phyloP scores from a whole-genome alignment of 1,140 invertebrate species.

The Mya arenaria region DNA sequence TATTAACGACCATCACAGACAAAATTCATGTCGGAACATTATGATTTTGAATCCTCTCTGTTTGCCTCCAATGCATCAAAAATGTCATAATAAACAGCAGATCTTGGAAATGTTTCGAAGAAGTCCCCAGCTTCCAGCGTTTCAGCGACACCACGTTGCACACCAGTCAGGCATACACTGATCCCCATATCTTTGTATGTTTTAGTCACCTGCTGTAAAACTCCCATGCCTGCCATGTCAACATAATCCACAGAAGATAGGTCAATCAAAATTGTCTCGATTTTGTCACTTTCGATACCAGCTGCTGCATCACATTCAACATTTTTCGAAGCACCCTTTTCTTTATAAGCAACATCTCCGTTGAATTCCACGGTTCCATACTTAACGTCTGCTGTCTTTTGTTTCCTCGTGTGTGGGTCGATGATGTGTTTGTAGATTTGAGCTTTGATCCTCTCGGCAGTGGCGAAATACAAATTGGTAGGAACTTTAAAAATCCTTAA shows the following conservation, averaged over 20 bases:
- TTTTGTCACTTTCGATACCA: too few species aligned
- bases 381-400: neutral
- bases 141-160: neutral
- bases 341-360: neutral
- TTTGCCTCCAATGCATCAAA: slow-evolving; percentile 33
- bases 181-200: slow-evolving; percentile 57
- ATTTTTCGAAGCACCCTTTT: neutral
- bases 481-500: slow-evolving; percentile 78
- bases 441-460: slow-evolving; percentile 72
- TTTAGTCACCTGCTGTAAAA: slow-evolving; percentile 64
- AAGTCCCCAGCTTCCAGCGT: slow-evolving; percentile 3
- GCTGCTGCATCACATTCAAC: slow-evolving; percentile 1
- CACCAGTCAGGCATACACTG: slow-evolving; percentile 24
- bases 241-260: slow-evolving; percentile 74
- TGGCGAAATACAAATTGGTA: slow-evolving; percentile 77
- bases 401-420: slow-evolving; percentile 52
- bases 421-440: slow-evolving; percentile 64
- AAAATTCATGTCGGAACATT: too few species aligned
- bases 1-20: too few species aligned
- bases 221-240: slow-evolving; percentile 72
- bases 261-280: too few species aligned
- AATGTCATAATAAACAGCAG: slow-evolving; percentile 21
- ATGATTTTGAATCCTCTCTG: too few species aligned
- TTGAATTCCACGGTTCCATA: neutral
- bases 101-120: slow-evolving; percentile 7